Evolutionary conservation across 2,797 vertebrate species (phyloP).

Genomic region (Tinamus major): DNA sequence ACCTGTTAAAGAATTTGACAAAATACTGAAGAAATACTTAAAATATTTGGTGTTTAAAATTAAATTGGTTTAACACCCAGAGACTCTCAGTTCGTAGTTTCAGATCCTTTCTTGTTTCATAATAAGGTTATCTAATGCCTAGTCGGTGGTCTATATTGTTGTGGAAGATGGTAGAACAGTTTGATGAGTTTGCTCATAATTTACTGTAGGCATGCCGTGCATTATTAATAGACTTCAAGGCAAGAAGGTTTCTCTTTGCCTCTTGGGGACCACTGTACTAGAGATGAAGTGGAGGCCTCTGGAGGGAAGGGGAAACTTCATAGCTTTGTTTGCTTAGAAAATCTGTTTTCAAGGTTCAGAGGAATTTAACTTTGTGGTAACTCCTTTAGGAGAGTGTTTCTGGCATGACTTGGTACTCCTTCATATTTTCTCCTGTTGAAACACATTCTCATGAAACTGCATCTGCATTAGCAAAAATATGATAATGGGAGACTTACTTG

Average conservation of each 20-base stretch:
- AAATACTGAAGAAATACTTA: not conserved
- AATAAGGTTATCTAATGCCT: not conserved
- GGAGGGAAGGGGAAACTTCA: not conserved
- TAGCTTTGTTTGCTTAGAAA: not conserved
- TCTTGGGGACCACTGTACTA: not conserved
- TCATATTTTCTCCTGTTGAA: not conserved
- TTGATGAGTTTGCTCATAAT: accelerated
- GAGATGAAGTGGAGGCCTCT: not conserved
- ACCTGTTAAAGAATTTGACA: not conserved
- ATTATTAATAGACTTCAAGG: not conserved
- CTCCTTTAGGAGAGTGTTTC: not conserved
- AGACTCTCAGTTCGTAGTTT: not conserved
- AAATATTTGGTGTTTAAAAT: not conserved
- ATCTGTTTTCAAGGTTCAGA: not conserved
- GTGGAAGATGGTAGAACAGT: not conserved
- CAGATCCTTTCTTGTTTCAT: not conserved
- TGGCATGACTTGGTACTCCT: not conserved
- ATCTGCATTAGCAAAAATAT: not conserved
- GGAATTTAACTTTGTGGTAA: not conserved
- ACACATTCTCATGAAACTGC: not conserved
- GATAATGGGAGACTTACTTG: not conserved
- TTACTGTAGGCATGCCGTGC: not conserved
- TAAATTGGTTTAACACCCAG: not conserved
- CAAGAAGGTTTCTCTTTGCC: not conserved
- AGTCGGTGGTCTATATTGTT: not conserved